These are phyloP conservation scores for Embiotoca jacksoni DNA, from an alignment of 2,113 vertebrate species.

Conservation along the genomic window DNA sequence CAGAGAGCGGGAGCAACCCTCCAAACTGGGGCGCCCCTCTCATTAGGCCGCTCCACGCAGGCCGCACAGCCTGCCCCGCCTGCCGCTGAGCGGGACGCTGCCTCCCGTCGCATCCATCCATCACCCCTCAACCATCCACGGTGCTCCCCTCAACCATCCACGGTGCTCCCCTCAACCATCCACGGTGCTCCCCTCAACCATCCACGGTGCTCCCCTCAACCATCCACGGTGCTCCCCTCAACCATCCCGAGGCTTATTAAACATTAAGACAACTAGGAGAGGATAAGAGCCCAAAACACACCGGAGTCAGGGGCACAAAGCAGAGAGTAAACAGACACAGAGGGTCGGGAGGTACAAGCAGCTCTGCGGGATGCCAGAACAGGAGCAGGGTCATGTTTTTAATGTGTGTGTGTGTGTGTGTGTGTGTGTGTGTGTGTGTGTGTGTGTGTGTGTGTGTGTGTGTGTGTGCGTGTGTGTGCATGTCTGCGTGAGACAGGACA, in stretches of 20 bases:
- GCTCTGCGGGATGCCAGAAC: slow-evolving; percentile 26
- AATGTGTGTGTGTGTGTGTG: neutral
- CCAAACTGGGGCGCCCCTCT: slow-evolving; percentile 70
- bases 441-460: slow-evolving; percentile 5
- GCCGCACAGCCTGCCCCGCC: slow-evolving; percentile 70
- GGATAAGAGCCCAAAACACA: neutral
- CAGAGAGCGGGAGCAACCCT: slow-evolving; percentile 67
- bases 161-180: too few species aligned
- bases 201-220: too few species aligned
- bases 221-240: too few species aligned
- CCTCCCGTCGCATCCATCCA: slow-evolving; percentile 31
- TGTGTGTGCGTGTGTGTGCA: neutral
- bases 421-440: slow-evolving; percentile 8
- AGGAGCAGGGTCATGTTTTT: slow-evolving; percentile 25
- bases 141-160: neutral
- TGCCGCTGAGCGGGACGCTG: slow-evolving; percentile 39
- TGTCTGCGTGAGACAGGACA: slow-evolving; percentile 12
- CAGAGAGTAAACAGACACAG: slow-evolving; percentile 9
- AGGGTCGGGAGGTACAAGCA: neutral
- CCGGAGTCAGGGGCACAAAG: slow-evolving; percentile 5
- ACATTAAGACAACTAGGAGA: slow-evolving; percentile 9
- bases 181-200: too few species aligned
- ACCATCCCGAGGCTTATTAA: slow-evolving; percentile 24
- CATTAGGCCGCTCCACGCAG: slow-evolving; percentile 70
- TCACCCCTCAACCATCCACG: slow-evolving; percentile 19